Evolutionary conservation across 2,113 vertebrate species (phyloP), one percentile per base, ranked within the genome.

Genomic region (Petromus typicus): DNA sequence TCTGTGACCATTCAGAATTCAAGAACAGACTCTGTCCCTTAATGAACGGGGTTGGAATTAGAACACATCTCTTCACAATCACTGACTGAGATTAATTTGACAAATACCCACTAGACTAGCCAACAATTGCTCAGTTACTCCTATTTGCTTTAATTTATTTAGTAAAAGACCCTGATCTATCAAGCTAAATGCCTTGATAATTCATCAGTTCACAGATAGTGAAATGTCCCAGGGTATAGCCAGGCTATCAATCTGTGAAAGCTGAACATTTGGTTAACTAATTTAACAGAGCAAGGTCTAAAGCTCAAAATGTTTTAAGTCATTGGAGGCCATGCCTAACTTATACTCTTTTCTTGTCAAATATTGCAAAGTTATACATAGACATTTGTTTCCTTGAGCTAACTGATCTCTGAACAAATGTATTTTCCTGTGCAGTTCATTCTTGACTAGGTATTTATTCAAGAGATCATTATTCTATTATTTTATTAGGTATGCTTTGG

Each of bases 91-190:
- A 96, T 97, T 96, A 97, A 96, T 97, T 97, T 96, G 92, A 96
- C 90, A 95, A 95, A 97, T 89, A 91, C 25, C 82, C 75, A 76
- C 63, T 98, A 97, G 86, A 90, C 7, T 7, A 56, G 80, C 83
- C 84, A 93, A 76, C 32, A 96, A 48, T 90, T 94, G 64, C 95
- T 94, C 59, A 79, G 88, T 97, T 91, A 89, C 73, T 97, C 57
- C 43, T 95, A 85, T 98, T 97, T 97, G 80, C 93, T 97, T 95
- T 97, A 96, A 97, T 97, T 97, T 97, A 95, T 98, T 97, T 97
- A 97, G 93, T 89, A 94, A 97, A 97, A 93, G 63, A 69, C 40
- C 75, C 75, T 83, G 85, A 92, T 96, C n/a, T 91, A 97, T 95
- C 89, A 95, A 96, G 83, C 91, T 95, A 85, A 97, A 97, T 95